phyloP scores from a whole-genome alignment of 35 echinoderm and acorn worm species.

The Heliocidaris tuberculata region DNA sequence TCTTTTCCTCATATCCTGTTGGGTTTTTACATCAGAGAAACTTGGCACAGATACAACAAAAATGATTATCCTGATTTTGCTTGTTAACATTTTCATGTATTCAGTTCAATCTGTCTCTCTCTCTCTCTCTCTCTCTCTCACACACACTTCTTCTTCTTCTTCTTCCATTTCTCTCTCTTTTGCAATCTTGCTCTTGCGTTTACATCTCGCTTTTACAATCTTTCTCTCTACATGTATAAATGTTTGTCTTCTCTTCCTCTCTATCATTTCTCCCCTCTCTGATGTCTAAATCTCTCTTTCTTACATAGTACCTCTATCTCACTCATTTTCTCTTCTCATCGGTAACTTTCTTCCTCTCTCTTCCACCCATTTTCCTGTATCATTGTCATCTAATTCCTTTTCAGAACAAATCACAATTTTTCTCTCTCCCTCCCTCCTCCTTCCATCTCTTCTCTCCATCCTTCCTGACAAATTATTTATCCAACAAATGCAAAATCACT shows the following conservation, averaged over 20 bases:
- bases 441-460: too few species aligned
- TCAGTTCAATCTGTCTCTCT: background rate
- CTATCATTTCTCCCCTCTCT: too few species aligned
- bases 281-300: background rate
- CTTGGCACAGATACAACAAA: background rate
- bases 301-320: background rate
- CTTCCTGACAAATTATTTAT: too few species aligned
- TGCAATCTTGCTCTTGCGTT: background rate
- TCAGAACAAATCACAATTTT: background rate
- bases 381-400: background rate
- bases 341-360: background rate
- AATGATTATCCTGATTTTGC: background rate
- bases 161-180: background rate
- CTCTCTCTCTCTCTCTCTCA: background rate
- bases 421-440: too few species aligned
- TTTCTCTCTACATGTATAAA: too few species aligned
- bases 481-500: too few species aligned
- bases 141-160: background rate
- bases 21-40: background rate
- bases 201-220: too few species aligned
- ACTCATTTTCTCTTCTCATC: background rate
- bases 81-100: background rate
- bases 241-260: too few species aligned
- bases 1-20: background rate
- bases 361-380: background rate